Base-by-base conservation (phyloP, 2,797 vertebrate genomes). In the Coreius guichenoti region DNA sequence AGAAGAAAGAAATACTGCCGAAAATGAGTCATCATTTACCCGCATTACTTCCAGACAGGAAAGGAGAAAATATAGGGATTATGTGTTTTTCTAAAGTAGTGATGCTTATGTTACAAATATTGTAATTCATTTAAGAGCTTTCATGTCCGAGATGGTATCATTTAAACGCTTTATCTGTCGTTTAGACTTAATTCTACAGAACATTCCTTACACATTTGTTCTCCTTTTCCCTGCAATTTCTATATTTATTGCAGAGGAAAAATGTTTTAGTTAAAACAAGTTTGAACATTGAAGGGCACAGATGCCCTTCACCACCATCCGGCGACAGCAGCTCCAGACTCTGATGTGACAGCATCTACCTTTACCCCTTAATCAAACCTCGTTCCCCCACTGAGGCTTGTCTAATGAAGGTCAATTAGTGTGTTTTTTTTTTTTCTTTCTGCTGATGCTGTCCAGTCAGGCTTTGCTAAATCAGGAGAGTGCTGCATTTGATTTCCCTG, bases 381-480 rank as follows among this genome's bases (percentile, higher is more conserved):
- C 12, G 8, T 29, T 56, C 70, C 56, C 19, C 49, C 67, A 47
- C 26, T 7, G 29, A 83, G 54, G 39, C 75, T 75, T 54, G 6
- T 79, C 74, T 75, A 73, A 86, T 81, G 67, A 84, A 84, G 73
- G 85, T 81, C 82, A 81, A 67, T 84, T 78, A 75, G 43, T 21
- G 47, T 76, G n/a, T 54, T 45, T 21, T 9, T 43, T 16, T 72
- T 68, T 65, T 86, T 81, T 67, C 49, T 86, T 81, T 67, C 58
- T 79, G 23, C 69, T 77, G 85, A 77, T 72, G 26, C 9, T 31
- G 6, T 82, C 82, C 68, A 61, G 58, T 83, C 76, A 49, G 69
- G 70, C 9, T 77, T 85, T 69, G 84, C 49, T 77, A 51, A 68
- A 79, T 31, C 72, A 39, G 73, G 58, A 47, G 72, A 61, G 36